Conservation (phyloP, 2,113 vertebrate species). For the Rattus norvegicus region GRCr8 NC_086023.1:82868501-82869000, state of each 20-base stretch:
- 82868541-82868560: background rate
- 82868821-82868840: accelerated
- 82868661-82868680: background rate
- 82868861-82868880: accelerated
- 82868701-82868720: background rate
- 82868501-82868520: background rate
- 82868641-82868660: background rate
- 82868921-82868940: background rate
- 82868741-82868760: background rate
- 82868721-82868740: background rate
- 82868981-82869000: background rate
- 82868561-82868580: background rate
- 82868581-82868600: background rate
- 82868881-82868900: background rate
- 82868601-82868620: background rate
- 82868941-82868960: background rate
- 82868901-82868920: background rate
- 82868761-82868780: background rate
- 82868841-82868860: background rate
- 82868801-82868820: background rate
- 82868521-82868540: background rate
- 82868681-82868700: background rate
- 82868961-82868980: background rate
- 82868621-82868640: background rate
- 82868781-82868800: background rate